Evolutionary conservation across 2,888 invertebrate genomes (phyloP).

Genomic region (Ichneumoninae sp.): DNA sequence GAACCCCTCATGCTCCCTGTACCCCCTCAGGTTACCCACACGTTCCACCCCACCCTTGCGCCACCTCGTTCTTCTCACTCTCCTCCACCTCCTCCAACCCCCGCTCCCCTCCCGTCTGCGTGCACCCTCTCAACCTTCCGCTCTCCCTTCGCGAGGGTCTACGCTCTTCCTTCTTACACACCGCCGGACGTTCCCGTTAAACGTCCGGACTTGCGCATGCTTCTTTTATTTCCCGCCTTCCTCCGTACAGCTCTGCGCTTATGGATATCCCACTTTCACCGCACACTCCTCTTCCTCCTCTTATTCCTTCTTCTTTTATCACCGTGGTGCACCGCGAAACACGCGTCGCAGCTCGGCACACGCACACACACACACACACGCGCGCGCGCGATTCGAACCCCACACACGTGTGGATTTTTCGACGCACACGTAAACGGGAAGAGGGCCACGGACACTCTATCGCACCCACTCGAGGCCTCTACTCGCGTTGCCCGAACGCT

Average conservation of each 20-base stretch:
- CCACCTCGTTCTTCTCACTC: constrained; percentile 40
- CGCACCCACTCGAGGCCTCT: constrained; percentile 28
- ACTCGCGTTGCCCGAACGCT: constrained; percentile 11
- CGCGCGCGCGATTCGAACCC: constrained; percentile 2
- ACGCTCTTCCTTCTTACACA: constrained; percentile 29
- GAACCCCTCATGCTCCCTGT: constrained; percentile 79
- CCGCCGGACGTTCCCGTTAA: constrained; percentile 54
- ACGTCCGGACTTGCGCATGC: constrained; percentile 65
- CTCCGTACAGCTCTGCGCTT: constrained; percentile 43
- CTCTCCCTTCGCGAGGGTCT: constrained; percentile 27
- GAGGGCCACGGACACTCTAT: constrained; percentile 20
- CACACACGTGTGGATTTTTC: constrained; percentile 6
- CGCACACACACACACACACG: not conserved
- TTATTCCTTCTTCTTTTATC: constrained; percentile 1
- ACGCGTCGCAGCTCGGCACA: not conserved
- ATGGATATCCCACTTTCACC: constrained; percentile 35
- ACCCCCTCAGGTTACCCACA: constrained; percentile 69
- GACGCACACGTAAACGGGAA: constrained; percentile 20
- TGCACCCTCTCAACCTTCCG: constrained; percentile 37
- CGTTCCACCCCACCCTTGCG: constrained; percentile 65
- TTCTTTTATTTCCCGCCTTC: constrained; percentile 67
- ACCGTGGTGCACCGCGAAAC: constrained; percentile 7
- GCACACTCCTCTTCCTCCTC: constrained; percentile 33
- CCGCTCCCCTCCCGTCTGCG: constrained; percentile 40
- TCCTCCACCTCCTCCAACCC: constrained; percentile 31